Evolutionary conservation across 1,140 invertebrate genomes (phyloP), one percentile per base, ranked within the genome.

Genomic region (Eciton burchellii): DNA sequence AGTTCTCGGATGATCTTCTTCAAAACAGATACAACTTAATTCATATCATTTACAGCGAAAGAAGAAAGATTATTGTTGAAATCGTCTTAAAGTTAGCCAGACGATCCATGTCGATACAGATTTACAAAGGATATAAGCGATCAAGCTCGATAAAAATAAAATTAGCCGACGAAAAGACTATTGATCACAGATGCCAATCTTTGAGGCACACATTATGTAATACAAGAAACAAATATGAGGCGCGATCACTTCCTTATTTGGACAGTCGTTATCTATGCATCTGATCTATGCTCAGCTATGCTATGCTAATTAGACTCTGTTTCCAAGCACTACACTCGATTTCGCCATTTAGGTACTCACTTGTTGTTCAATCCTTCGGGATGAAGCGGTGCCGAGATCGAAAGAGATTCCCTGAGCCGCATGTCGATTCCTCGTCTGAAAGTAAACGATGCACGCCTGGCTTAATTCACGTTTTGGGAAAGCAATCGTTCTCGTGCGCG

Each of bases 401-500:
- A 74, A 47, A 92, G 83, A 74, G 89, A 88, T 76, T 93, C 93
- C 90, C 91, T 93, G 88, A 94, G 90, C 88, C 91, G 92, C 93
- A 94, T 94, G 86, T 91, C 89, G 91, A 87, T 88, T 87, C 84
- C 84, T 90, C 82, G 83, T 89, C 92, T 93, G 90, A 81, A 93
- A 92, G 81, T 62, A 41, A 87, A 65, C 24, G 6, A 9, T 9
- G 35, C 12, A 76, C 9, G 11, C 8, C 16, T 21, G 5, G 52
- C 11, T 57, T 68, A 72, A 66, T 49, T 82, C 68, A 19, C 49
- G 21, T 29, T 24, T 6, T 6, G n/a, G 6, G 19, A 11, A 11
- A 9, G 24, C n/a, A 72, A 24, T 41, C 16, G 14, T 4, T n/a
- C 14, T 52, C 56, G n/a, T 35, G 14, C 54, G 70, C 41, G 24